Evolutionary conservation across 2,888 invertebrate genomes (phyloP), one percentile per base, ranked within the genome.

Genomic region (Eristalis pertinax): DNA sequence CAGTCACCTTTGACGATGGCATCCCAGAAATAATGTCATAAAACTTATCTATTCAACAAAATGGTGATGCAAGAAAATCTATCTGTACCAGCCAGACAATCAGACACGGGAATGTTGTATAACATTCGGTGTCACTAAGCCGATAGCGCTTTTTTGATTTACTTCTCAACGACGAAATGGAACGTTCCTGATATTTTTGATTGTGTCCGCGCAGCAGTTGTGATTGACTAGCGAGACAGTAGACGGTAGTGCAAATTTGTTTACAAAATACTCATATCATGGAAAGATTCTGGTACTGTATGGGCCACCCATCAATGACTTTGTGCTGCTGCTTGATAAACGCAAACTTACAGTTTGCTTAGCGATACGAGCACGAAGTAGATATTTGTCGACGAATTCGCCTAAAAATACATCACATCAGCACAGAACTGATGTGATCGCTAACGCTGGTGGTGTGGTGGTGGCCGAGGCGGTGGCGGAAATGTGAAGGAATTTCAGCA

Each of bases 41-140:
- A 19, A 50, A 50, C 50, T 50, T 50, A 50, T 19, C 26, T 26
- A 1, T 26, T 60, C 60, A 7, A 60, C 26, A 24, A 60, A 60
- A 26, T 26, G 60, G 26, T 60, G 60, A 60, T 60, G 60, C 60
- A 60, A 60, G 26, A 26, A 26, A 50, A 50, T 50, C 50, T 60
- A 15, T 60, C 4, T 60, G 26, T 24, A 26, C 60, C 26, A 15
- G 19, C 50, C 50, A 19, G 13, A 60, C 60, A 26, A 24, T 60
- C 60, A 26, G 26, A 60, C 60, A 60, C 7, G 26, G 26, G 26
- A 26, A 60, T 8, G 24, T 60, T 60, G 26, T 60, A 15, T 29
- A 60, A 60, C 60, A 26, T 26, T 60, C 26, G 60, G 4, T 60
- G 60, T 60, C 60, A 60, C 24, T 29, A 60, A 24, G 60, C 24